Percentiles rank a stretch among this genome's conserved stretches.
These are phyloP conservation scores for Atta texana DNA, from an alignment of 1,140 invertebrate species.

Conservation along the genomic window DNA sequence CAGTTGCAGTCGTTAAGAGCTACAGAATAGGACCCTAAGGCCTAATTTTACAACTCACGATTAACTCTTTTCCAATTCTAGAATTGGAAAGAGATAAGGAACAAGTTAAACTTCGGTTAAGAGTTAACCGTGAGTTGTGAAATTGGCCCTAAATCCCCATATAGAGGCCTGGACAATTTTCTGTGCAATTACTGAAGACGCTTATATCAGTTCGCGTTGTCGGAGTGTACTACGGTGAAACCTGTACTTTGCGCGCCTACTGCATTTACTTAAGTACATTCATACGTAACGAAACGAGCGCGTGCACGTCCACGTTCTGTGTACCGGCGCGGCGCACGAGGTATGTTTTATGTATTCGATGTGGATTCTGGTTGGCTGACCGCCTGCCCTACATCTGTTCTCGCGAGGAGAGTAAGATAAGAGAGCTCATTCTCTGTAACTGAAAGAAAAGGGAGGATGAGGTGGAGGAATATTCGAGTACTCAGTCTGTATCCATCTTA, in stretches of 20 bases:
- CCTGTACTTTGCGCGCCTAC: not conserved
- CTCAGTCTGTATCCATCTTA: constrained; percentile 75
- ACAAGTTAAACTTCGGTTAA: too few relatives aligned
- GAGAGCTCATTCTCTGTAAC: constrained; percentile 50
- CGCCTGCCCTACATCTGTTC: constrained; percentile 77
- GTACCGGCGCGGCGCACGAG: constrained; percentile 38
- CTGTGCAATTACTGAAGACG: not conserved
- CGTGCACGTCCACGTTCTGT: constrained; percentile 62
- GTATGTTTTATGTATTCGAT: constrained; percentile 78
- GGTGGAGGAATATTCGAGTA: not conserved
- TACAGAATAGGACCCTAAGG: too few relatives aligned
- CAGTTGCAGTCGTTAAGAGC: too few relatives aligned
- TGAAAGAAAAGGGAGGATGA: not conserved
- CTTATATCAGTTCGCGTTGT: not conserved
- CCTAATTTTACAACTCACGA: too few relatives aligned
- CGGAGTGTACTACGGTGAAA: not conserved
- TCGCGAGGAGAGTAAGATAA: constrained; percentile 67
- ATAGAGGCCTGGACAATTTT: not conserved
- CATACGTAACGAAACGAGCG: constrained; percentile 75
- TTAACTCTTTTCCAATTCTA: too few relatives aligned
- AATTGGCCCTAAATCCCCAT: too few relatives aligned
- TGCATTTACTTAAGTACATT: constrained; percentile 57
- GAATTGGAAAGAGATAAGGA: too few relatives aligned
- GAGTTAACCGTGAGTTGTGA: too few relatives aligned
- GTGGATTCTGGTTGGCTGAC: constrained; percentile 75